Evolutionary conservation across 2,797 vertebrate species (phyloP), one percentile per base, ranked within the genome.

Genomic region (Chaunax sp.): DNA sequence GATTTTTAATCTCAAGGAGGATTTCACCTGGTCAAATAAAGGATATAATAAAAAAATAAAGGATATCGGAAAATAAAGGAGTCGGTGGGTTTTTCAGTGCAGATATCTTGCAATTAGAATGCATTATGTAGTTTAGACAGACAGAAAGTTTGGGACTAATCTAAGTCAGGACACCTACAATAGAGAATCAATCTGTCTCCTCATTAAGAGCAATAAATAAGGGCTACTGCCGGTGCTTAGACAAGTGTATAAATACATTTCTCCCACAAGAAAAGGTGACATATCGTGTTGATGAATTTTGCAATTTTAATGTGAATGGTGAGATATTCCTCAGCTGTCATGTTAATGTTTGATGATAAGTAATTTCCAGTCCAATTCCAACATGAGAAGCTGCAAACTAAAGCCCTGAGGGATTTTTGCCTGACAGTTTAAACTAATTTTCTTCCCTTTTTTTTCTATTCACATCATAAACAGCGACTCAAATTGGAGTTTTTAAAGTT

Each of bases 401-500:
- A 71, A 57, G 16, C 30, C 6, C 9, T 2, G 10, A 20, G 2
- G 4, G 30, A 38, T 61, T 35, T 68, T n/a, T 3, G 4, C 26
- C 25, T 18, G 35, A 61, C 33, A 53, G 26, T 53, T 58, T 25
- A 45, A 56, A 38, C 22, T 51, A 28, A 11, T 43, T 63, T 46
- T 40, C 3, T 0, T 40, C 25, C 6, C 12, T 11, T 35, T 35
- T 53, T 45, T 41, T 56, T 20, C 8, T n/a, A 13, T 20, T 46
- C 6, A 23, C 23, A 28, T 19, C 43, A 40, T 16, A 28, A 68
- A 59, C 38, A 26, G 57, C 5, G 16, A 45, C 47, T 64, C 3
- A 45, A 30, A 69, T 26, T 26, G 43, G 22, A 67, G 35, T 8
- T 55, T 43, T 58, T 26, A 43, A 64, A 64, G 63, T 40, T 49